phyloP scores from a whole-genome alignment of 2,113 vertebrate genomes.

The Bubo blakistoni region DNA sequence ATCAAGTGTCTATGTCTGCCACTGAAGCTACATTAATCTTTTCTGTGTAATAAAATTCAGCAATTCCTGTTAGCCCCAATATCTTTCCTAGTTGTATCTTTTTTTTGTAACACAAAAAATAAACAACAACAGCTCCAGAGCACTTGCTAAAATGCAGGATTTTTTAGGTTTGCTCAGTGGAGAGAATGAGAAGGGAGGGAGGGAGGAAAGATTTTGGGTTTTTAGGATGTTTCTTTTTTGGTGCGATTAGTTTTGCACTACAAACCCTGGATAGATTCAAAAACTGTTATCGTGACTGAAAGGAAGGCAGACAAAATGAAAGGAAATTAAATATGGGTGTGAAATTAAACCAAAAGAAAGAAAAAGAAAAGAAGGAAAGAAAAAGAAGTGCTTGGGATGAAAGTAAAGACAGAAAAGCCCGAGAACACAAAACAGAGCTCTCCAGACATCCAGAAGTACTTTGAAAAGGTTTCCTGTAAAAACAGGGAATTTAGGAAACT shows the following conservation, averaged over 20 bases:
- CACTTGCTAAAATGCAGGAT: neutral
- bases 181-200: neutral
- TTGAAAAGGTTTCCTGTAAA: neutral
- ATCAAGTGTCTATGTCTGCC: neutral
- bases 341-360: slow-evolving; percentile 28
- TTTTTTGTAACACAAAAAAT: neutral
- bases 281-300: neutral
- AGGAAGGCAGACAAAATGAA: neutral
- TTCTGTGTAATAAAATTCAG: neutral
- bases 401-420: neutral
- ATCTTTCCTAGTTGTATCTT: neutral
- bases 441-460: neutral
- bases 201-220: neutral
- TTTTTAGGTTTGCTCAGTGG: neutral
- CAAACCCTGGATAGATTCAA: neutral
- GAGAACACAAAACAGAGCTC: neutral
- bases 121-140: neutral
- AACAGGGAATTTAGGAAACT: neutral
- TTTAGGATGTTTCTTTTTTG: neutral
- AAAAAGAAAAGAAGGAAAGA: neutral
- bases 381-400: neutral
- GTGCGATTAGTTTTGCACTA: slow-evolving; percentile 15
- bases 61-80: neutral
- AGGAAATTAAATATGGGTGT: slow-evolving; percentile 21
- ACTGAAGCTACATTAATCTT: neutral